Base-by-base conservation (phyloP, 2,797 vertebrate species). In the Coreius guichenoti region DNA sequence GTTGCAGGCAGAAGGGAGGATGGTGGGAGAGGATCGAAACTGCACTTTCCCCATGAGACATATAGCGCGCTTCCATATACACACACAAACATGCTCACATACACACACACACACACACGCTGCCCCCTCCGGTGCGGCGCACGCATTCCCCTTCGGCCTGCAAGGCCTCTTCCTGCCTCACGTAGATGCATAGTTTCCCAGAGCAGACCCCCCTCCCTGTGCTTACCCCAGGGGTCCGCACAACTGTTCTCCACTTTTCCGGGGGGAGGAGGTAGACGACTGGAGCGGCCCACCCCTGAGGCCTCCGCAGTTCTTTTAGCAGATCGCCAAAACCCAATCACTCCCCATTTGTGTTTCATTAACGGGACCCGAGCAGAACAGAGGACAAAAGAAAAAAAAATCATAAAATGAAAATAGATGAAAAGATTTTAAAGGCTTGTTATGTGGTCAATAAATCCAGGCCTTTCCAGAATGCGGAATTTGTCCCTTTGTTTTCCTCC, bases 111-210 rank as follows among this genome's bases (percentile, higher is more conserved):
- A 23, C 83, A 87, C 88, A 73, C 80, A 47, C 61, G 76, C 83
- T 8, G 61, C 69, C 80, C 82, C 86, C 82, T 85, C 79, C 77
- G 84, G 75, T 83, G 86, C 78, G 79, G 86, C 81, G 68, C 63
- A 85, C 84, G 87, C 86, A 78, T 87, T 83, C 86, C 67, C 83
- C 69, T 81, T 81, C 36, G 12, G 87, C 90, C 91, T 36, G 47
- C 85, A 13, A 91, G 92, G 90, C 93, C 90, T 93, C 94, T 94
- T 95, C 94, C 94, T 95, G 94, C 91, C 82, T 92, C 94, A 95
- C 94, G 92, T 94, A 95, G 89, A 92, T 91, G 90, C 92, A 94
- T 94, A 93, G 82, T 95, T 95, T 95, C 94, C 93, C 93, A 95
- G 92, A 91, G 65, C 87, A 29, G 17, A 45, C 75, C 73, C 83